Evolutionary conservation across 2,888 invertebrate genomes (phyloP).

Genomic region (Sclerodermus sp.): DNA sequence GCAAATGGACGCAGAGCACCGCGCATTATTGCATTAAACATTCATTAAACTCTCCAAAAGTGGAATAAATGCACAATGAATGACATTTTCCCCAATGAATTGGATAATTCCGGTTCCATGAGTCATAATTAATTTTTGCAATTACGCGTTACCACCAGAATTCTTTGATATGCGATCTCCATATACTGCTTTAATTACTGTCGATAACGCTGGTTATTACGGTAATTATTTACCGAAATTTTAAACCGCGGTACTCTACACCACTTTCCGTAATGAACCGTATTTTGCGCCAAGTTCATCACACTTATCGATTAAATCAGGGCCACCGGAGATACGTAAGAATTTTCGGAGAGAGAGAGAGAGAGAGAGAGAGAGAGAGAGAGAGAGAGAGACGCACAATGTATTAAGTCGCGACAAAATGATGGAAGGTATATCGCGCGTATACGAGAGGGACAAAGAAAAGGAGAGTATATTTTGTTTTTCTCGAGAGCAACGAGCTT

Average conservation of each 20-base stretch:
- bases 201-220: conserved; percentile 8
- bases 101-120: conserved; percentile 14
- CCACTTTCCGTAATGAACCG: too few species aligned
- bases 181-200: conserved; percentile 6
- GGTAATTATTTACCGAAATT: conserved; percentile 9
- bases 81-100: conserved; percentile 7
- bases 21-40: conserved; percentile 15
- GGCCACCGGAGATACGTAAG: too few species aligned
- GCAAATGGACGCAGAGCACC: neutral
- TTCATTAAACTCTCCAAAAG: conserved; percentile 2
- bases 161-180: conserved; percentile 3
- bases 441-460: conserved; percentile 1
- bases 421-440: too few species aligned
- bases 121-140: conserved; percentile 26
- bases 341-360: neutral
- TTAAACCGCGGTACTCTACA: neutral
- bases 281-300: too few species aligned
- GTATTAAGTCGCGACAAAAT: too few species aligned
- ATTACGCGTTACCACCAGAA: conserved; percentile 6
- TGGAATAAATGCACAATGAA: conserved; percentile 16
- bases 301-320: too few species aligned
- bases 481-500: conserved; percentile 25
- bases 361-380: too few species aligned
- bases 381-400: too few species aligned
- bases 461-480: neutral